Base-by-base conservation (phyloP, 2,113 vertebrate genomes). In the Clarias gariepinus region DNA sequence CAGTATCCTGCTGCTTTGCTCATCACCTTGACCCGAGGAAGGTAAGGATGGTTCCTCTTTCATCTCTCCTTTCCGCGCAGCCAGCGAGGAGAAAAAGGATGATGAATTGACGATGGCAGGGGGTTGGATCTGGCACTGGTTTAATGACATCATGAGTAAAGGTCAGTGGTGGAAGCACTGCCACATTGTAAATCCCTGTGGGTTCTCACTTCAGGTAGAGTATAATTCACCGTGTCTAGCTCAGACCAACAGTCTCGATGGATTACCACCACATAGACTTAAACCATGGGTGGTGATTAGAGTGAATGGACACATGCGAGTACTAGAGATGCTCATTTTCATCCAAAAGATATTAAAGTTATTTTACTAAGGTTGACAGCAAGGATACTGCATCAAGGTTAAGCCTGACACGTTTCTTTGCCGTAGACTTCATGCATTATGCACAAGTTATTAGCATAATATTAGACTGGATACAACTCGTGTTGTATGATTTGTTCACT, bases 361-460 rank as follows among this genome's bases (percentile, higher is more conserved):
- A 25, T n/a, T 66, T 66, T 85, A 85, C 33, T 85, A 66, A 77
- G 73, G 41, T 33, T 58, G 57, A 52, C 21, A 77, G 74, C 74
- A 53, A 41, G 21, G 23, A 53, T 69, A 19, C n/a, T 81, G 77
- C 55, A 74, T 73, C 78, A 52, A 63, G 36, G n/a, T 53, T 81
- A 74, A 85, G 68, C n/a, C 66, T 36, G 74, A 74, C 53, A 81
- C 30, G 60, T 63, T 77, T 88, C 47, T 83, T 82, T 82, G 68
- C 68, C 58, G 74, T 23, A 33, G 13, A 78, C 60, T 63, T 85
- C 87, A 88, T 88, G 80, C 83, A 88, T 88, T 85, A 82, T 82
- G 74, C 41, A 87, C 25, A 23, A 73, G 61, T 63, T 52, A 82
- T 85, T 88, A 85, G 6, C 87, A 71, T 78, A 85, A 88, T 61